These are phyloP conservation scores for Catostomus latipinnis DNA, from an alignment of 2,797 vertebrate species.

Conservation along the genomic window DNA sequence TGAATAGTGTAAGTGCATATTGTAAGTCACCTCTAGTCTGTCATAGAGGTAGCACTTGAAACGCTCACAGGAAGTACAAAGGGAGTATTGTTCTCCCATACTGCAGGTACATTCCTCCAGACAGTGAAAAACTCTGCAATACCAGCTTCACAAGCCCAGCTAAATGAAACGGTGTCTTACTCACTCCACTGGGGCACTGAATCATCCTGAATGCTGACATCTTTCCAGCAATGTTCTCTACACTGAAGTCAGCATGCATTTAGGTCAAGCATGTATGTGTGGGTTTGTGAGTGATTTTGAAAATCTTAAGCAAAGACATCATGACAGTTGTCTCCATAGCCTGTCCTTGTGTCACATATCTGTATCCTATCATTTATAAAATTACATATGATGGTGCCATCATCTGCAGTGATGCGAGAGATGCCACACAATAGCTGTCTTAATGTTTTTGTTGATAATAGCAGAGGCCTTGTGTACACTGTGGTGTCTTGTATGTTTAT, in stretches of 20 bases:
- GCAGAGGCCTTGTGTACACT: too few species aligned
- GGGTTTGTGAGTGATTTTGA: slow-evolving; percentile 31
- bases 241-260: slow-evolving; percentile 30
- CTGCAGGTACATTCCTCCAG: slow-evolving; percentile 60
- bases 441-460: neutral
- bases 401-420: slow-evolving; percentile 10
- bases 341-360: slow-evolving; percentile 54
- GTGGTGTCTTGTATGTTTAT: too few species aligned
- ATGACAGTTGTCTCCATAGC: slow-evolving; percentile 53
- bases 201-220: slow-evolving; percentile 46
- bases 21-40: neutral
- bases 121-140: slow-evolving; percentile 50
- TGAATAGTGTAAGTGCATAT: too few species aligned
- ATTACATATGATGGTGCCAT: slow-evolving; percentile 50
- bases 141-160: slow-evolving; percentile 30
- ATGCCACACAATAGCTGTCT: slow-evolving; percentile 7
- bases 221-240: slow-evolving; percentile 38
- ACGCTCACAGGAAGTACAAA: slow-evolving; percentile 49
- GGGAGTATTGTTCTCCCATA: slow-evolving; percentile 56
- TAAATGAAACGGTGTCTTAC: slow-evolving; percentile 41
- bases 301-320: slow-evolving; percentile 46
- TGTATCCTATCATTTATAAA: slow-evolving; percentile 50
- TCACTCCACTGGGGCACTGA: slow-evolving; percentile 43
- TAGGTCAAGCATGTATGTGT: slow-evolving; percentile 30
- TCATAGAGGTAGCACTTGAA: slow-evolving; percentile 40